A percentile compares a stretch with the other conserved stretches of the same genome.
Evolutionary conservation across 2,797 vertebrate genomes (phyloP).

Genomic region (Anolis apletophallus): DNA sequence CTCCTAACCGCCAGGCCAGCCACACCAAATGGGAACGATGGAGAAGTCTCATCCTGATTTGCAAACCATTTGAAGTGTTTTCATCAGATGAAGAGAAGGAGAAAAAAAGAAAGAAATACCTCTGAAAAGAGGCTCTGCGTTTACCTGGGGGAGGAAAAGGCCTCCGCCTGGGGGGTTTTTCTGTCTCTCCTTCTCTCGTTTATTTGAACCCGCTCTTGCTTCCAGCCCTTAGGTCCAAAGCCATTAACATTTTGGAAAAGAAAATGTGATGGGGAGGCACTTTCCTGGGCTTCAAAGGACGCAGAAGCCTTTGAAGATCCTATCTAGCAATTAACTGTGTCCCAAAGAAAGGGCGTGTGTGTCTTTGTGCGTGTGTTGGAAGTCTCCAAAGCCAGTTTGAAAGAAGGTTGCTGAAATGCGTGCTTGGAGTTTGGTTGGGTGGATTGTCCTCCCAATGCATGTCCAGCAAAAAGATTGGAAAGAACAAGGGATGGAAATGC

Average conservation of each 20-base stretch:
- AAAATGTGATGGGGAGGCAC: not conserved
- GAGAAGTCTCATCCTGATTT: not conserved
- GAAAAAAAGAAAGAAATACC: not conserved
- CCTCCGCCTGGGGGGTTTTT: not conserved
- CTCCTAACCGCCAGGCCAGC: not conserved
- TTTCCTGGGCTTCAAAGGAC: slow-evolving; percentile 26
- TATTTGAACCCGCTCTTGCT: slow-evolving; percentile 25
- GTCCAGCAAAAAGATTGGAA: not conserved
- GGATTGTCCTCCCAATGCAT: not conserved
- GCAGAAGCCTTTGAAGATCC: slow-evolving; percentile 41
- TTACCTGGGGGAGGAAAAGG: slow-evolving; percentile 10
- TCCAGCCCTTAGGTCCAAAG: slow-evolving; percentile 51
- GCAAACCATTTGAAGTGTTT: not conserved
- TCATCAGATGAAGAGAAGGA: not conserved
- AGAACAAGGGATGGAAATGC: too few species aligned
- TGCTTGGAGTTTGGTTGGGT: not conserved
- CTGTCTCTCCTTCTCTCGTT: not conserved
- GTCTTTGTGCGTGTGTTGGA: not conserved
- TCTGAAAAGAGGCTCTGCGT: not conserved
- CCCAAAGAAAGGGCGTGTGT: not conserved
- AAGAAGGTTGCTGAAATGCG: not conserved
- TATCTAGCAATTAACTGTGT: slow-evolving; percentile 28
- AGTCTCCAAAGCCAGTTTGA: slow-evolving; percentile 4
- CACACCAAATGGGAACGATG: not conserved
- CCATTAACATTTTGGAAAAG: slow-evolving; percentile 46